A percentile compares a stretch with the other conserved stretches of the same genome.
Conservation (phyloP, 2,888 invertebrate genomes). For the Hypselothyrea guttata region DNA sequence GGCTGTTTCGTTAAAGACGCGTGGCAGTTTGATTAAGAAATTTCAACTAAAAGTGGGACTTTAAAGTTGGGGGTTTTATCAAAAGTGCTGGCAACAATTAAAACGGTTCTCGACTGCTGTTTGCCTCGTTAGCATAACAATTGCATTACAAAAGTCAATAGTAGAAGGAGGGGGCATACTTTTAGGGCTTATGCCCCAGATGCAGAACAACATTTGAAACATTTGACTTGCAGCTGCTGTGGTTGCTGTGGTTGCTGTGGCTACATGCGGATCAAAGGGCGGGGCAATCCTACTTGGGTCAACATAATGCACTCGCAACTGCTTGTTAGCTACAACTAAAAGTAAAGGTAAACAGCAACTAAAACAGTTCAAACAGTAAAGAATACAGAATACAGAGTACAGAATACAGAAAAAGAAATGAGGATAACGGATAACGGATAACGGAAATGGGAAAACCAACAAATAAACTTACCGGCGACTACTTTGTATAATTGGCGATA, state of each 20-base stretch:
- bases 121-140: constrained; percentile 22
- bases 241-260: constrained; percentile 26
- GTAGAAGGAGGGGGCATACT: constrained; percentile 11
- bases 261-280: constrained; percentile 33
- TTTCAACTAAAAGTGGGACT: constrained; percentile 33
- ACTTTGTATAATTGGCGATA: constrained; percentile 83
- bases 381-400: too few species aligned
- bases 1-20: constrained; percentile 11
- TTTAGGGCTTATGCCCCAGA: background rate
- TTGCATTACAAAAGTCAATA: constrained; percentile 7
- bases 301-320: constrained; percentile 17
- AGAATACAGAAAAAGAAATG: constrained; percentile 4
- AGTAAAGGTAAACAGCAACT: constrained; percentile 4
- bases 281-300: constrained; percentile 33
- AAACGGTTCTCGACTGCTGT: constrained; percentile 2
- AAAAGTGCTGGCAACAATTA: background rate
- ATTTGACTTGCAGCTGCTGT: constrained; percentile 11
- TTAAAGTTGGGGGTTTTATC: constrained; percentile 14
- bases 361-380: constrained; percentile 4
- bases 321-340: constrained; percentile 41
- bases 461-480: constrained; percentile 83
- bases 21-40: constrained; percentile 55
- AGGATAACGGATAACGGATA: constrained; percentile 3
- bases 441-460: constrained; percentile 35
- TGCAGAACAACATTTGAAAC: constrained; percentile 14